These are phyloP conservation scores for Thalpophila matura DNA, from an alignment of 2,888 invertebrate genomes.

Conservation along the genomic window DNA sequence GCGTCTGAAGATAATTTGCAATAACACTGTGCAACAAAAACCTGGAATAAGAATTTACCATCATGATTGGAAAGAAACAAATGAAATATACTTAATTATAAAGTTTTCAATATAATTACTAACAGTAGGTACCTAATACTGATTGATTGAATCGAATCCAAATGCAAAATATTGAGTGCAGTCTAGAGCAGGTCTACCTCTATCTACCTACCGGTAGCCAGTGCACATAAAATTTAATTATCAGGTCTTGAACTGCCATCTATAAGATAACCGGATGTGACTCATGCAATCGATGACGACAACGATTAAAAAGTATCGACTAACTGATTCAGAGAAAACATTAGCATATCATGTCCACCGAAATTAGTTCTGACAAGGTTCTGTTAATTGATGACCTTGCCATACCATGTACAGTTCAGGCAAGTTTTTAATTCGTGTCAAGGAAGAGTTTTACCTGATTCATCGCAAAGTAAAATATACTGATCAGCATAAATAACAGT, in stretches of 20 bases:
- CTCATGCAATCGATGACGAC: slow-evolving; percentile 45
- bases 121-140: neutral
- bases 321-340: slow-evolving; percentile 46
- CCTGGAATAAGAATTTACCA: neutral
- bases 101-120: neutral
- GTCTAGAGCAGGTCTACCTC: slow-evolving; percentile 2
- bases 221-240: slow-evolving; percentile 25
- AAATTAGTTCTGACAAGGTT: slow-evolving; percentile 26
- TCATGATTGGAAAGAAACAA: neutral
- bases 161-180: neutral
- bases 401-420: slow-evolving; percentile 4
- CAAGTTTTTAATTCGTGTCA: slow-evolving; percentile 45
- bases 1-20: neutral
- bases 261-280: slow-evolving; percentile 52
- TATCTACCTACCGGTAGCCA: no score
- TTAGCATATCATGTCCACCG: slow-evolving; percentile 15
- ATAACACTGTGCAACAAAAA: slow-evolving; percentile 10
- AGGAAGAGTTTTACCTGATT: slow-evolving; percentile 50
- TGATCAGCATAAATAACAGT: slow-evolving; percentile 5
- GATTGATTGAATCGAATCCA: neutral
- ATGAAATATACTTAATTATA: slow-evolving; percentile 17
- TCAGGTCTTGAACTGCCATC: slow-evolving; percentile 21
- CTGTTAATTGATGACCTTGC: slow-evolving; percentile 45
- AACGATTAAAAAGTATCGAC: slow-evolving; percentile 39
- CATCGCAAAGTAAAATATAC: slow-evolving; percentile 23